Evolutionary conservation across 53 echinoderm and acorn worm species (phyloP).

Genomic region (Stichopus horrens): DNA sequence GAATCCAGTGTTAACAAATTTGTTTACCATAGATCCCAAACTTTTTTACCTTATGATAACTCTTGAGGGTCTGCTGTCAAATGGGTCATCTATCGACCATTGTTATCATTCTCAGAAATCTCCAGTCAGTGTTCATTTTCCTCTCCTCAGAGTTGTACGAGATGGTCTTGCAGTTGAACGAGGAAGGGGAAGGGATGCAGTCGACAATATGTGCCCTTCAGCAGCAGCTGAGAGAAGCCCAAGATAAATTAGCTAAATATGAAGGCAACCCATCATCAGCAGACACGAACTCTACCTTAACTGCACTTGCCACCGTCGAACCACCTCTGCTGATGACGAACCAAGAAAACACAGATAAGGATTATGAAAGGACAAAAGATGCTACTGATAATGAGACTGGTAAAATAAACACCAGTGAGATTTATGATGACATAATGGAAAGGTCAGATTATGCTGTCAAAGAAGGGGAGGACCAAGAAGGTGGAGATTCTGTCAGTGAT

Average conservation of each 20-base stretch:
- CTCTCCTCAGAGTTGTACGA: constrained; percentile 83
- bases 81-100: too few relatives aligned
- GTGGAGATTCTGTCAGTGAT: background rate
- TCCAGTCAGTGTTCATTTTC: background rate
- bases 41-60: too few relatives aligned
- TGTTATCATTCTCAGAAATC: too few relatives aligned
- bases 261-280: constrained; percentile 39
- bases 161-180: constrained; percentile 93
- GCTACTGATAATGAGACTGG: background rate
- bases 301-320: constrained; percentile 13
- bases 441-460: background rate
- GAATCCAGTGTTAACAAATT: too few relatives aligned
- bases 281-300: background rate
- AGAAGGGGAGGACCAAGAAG: background rate
- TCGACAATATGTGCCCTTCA: constrained; percentile 93
- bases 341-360: constrained; percentile 7
- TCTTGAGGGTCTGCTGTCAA: too few relatives aligned
- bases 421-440: background rate
- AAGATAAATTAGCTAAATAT: constrained; percentile 53
- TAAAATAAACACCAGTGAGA: background rate
- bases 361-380: constrained; percentile 11
- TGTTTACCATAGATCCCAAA: too few relatives aligned
- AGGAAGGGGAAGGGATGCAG: constrained; percentile 99
- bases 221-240: constrained; percentile 90
- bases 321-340: background rate